Conservation (phyloP, 2,888 invertebrate genomes). For the Lasioglossum pauxillum region DNA sequence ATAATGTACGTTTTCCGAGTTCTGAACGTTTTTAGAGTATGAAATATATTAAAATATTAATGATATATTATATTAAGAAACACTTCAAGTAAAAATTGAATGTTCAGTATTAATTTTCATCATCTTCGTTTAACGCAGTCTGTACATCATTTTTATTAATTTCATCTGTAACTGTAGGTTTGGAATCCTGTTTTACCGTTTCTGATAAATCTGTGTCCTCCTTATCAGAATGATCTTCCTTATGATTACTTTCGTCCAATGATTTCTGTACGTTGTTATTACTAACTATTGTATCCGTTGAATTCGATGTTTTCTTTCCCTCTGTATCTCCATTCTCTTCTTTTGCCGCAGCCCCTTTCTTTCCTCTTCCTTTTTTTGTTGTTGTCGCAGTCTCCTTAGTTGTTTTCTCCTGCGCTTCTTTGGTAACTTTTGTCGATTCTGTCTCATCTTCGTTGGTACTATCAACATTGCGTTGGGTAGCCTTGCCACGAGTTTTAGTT, state of each 20-base stretch:
- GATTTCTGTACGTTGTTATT: constrained; percentile 35
- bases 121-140: constrained; percentile 22
- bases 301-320: constrained; percentile 26
- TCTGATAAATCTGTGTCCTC: not conserved
- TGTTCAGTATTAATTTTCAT: constrained; percentile 45
- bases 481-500: constrained; percentile 44
- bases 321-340: constrained; percentile 30
- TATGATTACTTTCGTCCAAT: constrained; percentile 10
- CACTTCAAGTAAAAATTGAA: constrained; percentile 35
- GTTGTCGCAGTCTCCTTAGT: not conserved
- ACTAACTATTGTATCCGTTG: not conserved
- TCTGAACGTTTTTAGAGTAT: not conserved
- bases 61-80: constrained; percentile 45
- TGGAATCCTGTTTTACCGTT: constrained; percentile 8
- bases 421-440: constrained; percentile 7
- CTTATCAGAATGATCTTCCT: not conserved
- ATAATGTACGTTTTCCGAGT: constrained; percentile 6
- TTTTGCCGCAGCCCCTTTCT: constrained; percentile 12
- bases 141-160: not conserved
- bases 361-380: constrained; percentile 38
- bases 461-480: constrained; percentile 24
- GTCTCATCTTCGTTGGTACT: constrained; percentile 13
- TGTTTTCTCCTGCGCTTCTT: constrained; percentile 34
- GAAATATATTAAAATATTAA: constrained; percentile 57
- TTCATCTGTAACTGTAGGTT: not conserved